phyloP scores from a whole-genome alignment of 2,797 vertebrate species.

The Paedocypris micromegethes region DNA sequence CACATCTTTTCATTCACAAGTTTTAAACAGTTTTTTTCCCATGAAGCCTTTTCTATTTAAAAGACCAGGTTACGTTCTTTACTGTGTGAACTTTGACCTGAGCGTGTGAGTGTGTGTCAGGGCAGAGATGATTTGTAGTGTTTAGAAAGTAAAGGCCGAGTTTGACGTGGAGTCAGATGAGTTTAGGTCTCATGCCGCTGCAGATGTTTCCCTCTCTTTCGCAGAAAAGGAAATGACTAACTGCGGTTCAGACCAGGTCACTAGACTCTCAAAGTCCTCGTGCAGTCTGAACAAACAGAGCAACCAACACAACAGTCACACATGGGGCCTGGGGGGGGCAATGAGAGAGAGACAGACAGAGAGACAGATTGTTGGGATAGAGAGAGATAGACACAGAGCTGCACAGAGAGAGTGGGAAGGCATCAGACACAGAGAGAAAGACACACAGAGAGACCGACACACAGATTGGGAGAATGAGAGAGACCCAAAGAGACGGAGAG shows the following conservation, averaged over 20 bases:
- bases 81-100: no score
- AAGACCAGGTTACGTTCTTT: neutral
- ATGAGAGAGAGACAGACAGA: constrained; percentile 47
- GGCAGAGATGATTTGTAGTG: constrained; percentile 16
- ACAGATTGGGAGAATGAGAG: no score
- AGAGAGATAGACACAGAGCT: no score
- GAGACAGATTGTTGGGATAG: neutral
- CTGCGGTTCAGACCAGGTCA: constrained; percentile 45
- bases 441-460: neutral
- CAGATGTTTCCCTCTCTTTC: constrained; percentile 36
- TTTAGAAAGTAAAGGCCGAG: constrained; percentile 31
- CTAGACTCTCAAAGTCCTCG: constrained; percentile 43
- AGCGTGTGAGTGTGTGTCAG: neutral
- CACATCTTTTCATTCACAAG: neutral
- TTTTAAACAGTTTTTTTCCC: no score
- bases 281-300: constrained; percentile 52
- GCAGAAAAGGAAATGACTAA: constrained; percentile 42
- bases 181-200: constrained; percentile 5
- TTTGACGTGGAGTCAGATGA: constrained; percentile 29
- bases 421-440: constrained; percentile 28
- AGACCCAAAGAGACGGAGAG: neutral
- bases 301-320: constrained; percentile 32
- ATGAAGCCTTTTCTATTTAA: no score
- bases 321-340: constrained; percentile 16
- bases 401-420: constrained; percentile 15